phyloP scores from a whole-genome alignment of 2,113 vertebrate species.

The Protomyctophum bolini region DNA sequence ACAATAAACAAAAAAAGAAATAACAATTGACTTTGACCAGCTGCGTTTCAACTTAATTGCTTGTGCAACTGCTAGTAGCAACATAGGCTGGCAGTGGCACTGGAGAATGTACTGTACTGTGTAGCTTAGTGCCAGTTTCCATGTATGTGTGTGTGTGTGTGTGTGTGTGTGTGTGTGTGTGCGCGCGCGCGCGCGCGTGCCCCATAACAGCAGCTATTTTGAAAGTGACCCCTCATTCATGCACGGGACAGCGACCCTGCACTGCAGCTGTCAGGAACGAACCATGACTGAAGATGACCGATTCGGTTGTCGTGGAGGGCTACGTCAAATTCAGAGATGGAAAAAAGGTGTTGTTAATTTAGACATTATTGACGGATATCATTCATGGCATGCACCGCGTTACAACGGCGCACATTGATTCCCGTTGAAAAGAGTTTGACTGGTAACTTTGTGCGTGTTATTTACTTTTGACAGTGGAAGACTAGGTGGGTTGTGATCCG shows the following conservation, averaged over 20 bases:
- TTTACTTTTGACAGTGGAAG: slow-evolving; percentile 87
- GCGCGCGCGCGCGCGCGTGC: slow-evolving; percentile 39
- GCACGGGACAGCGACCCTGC: slow-evolving; percentile 74
- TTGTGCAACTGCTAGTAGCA: too few relatives aligned
- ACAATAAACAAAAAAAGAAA: too few relatives aligned
- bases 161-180: slow-evolving; percentile 37
- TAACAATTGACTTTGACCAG: too few relatives aligned
- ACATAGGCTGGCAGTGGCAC: neutral
- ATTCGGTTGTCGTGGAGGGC: slow-evolving; percentile 96
- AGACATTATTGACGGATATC: neutral
- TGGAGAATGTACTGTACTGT: too few relatives aligned
- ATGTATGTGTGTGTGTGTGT: neutral
- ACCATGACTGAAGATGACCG: slow-evolving; percentile 99
- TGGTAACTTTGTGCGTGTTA: slow-evolving; percentile 36
- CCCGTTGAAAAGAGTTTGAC: slow-evolving; percentile 17
- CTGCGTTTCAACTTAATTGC: too few relatives aligned
- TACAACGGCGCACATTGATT: neutral
- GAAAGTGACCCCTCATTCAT: slow-evolving; percentile 88
- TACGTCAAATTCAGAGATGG: slow-evolving; percentile 93
- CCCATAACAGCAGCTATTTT: slow-evolving; percentile 85
- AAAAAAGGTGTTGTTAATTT: slow-evolving; percentile 83
- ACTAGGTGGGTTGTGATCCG: slow-evolving; percentile 91
- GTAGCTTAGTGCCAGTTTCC: neutral
- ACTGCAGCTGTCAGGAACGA: slow-evolving; percentile 92
- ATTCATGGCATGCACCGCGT: neutral